These are phyloP conservation scores for Drosophila prosaltans DNA, from an alignment of 1,140 invertebrate genomes.

Conservation along the genomic window DNA sequence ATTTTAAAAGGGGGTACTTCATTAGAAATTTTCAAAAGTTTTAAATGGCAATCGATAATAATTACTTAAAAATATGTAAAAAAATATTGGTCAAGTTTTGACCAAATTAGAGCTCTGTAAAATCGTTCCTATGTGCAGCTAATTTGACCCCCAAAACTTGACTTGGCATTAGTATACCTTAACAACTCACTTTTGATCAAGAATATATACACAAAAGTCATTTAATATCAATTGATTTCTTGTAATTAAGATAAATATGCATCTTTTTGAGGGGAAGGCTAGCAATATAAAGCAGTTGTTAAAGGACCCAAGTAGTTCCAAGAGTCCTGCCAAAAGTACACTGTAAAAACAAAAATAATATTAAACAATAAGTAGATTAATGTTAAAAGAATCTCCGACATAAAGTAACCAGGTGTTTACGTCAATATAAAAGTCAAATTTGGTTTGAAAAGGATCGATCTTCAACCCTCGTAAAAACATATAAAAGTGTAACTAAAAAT, in stretches of 20 bases:
- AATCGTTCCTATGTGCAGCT: not conserved
- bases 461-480: constrained; percentile 47
- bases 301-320: constrained; percentile 15
- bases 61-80: not conserved
- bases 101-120: not conserved
- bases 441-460: constrained; percentile 69
- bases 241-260: not conserved
- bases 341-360: not conserved
- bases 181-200: too few species aligned
- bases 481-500: constrained; percentile 65
- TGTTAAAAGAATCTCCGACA: not conserved
- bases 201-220: too few species aligned
- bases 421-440: constrained; percentile 53
- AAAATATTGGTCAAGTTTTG: not conserved
- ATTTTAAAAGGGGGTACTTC: too few species aligned
- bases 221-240: too few species aligned
- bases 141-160: too few species aligned
- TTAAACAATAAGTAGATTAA: not conserved
- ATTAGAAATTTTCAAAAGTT: too few species aligned
- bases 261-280: too few species aligned
- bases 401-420: constrained; percentile 64
- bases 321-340: not conserved
- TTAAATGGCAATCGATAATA: too few species aligned
- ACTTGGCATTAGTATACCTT: too few species aligned
- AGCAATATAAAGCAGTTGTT: not conserved